Evolutionary conservation across 1,140 invertebrate genomes (phyloP).

Genomic region (Drosophila seguyi): DNA sequence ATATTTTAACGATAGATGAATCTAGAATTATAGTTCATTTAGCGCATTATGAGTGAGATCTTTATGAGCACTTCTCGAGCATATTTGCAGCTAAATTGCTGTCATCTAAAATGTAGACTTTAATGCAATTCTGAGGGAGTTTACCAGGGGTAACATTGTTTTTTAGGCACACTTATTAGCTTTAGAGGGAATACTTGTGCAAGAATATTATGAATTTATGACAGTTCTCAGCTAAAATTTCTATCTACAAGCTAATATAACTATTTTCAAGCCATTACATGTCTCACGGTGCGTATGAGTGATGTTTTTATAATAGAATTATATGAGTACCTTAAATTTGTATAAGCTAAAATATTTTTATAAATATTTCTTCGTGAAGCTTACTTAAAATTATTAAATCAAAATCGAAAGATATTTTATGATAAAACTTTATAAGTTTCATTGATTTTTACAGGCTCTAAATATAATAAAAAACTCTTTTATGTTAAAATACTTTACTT

Average conservation of each 20-base stretch:
- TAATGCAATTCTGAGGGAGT: neutral
- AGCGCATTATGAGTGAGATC: constrained; percentile 35
- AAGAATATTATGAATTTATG: neutral
- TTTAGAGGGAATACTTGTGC: neutral
- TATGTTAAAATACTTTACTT: too few relatives aligned
- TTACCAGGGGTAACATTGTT: constrained; percentile 1
- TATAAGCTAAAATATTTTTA: too few relatives aligned
- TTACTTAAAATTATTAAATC: neutral
- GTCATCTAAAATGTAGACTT: constrained; percentile 23
- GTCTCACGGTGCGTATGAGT: constrained; percentile 1
- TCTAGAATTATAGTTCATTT: constrained; percentile 55
- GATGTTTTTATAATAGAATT: neutral
- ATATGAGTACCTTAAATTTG: neutral
- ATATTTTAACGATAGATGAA: constrained; percentile 49
- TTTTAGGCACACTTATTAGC: neutral
- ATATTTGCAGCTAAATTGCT: constrained; percentile 24
- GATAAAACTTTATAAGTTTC: too few relatives aligned
- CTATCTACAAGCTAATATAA: neutral
- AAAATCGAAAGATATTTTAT: too few relatives aligned
- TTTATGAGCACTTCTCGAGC: constrained; percentile 33
- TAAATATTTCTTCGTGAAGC: neutral
- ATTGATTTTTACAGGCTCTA: too few relatives aligned
- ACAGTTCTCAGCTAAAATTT: too few relatives aligned
- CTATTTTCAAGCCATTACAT: neutral
- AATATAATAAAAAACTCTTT: too few relatives aligned